Evolutionary conservation across 1,140 invertebrate species (phyloP).

Genomic region (Caenorhabditis brenneri): DNA sequence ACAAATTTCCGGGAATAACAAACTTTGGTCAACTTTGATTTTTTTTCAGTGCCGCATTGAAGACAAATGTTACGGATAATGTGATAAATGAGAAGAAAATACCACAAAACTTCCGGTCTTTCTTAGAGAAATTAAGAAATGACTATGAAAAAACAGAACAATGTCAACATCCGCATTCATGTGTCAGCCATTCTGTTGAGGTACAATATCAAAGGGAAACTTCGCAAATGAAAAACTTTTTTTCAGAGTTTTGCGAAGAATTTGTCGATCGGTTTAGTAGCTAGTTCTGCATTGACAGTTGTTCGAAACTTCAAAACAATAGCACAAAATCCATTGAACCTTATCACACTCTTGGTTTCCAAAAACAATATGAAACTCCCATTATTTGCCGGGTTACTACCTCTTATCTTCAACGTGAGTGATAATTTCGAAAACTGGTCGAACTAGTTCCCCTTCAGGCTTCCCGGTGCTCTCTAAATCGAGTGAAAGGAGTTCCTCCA

Average conservation of each 20-base stretch:
- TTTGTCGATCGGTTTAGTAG: constrained; percentile 53
- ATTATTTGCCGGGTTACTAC: constrained; percentile 59
- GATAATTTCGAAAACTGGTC: not conserved
- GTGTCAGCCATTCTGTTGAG: constrained; percentile 2
- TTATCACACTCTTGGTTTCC: constrained; percentile 33
- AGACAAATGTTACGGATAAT: constrained; percentile 16
- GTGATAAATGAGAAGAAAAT: constrained; percentile 39
- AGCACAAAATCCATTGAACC: constrained; percentile 44
- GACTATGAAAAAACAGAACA: constrained; percentile 30
- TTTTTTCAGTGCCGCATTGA: constrained; percentile 7
- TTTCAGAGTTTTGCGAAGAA: constrained; percentile 53
- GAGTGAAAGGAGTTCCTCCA: constrained; percentile 15
- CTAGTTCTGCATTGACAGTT: constrained; percentile 45
- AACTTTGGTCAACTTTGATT: not conserved
- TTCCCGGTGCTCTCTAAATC: constrained; percentile 54
- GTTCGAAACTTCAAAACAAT: constrained; percentile 44
- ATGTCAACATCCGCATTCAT: constrained; percentile 2
- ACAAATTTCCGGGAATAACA: not conserved
- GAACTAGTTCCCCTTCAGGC: constrained; percentile 17
- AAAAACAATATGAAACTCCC: constrained; percentile 58
- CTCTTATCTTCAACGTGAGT: constrained; percentile 63
- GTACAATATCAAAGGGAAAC: not conserved
- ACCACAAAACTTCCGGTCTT: not conserved
- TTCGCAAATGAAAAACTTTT: not conserved
- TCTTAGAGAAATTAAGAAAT: constrained; percentile 10